Conservation (phyloP, 2,113 vertebrate species). For the Bombycilla garrulus region DNA sequence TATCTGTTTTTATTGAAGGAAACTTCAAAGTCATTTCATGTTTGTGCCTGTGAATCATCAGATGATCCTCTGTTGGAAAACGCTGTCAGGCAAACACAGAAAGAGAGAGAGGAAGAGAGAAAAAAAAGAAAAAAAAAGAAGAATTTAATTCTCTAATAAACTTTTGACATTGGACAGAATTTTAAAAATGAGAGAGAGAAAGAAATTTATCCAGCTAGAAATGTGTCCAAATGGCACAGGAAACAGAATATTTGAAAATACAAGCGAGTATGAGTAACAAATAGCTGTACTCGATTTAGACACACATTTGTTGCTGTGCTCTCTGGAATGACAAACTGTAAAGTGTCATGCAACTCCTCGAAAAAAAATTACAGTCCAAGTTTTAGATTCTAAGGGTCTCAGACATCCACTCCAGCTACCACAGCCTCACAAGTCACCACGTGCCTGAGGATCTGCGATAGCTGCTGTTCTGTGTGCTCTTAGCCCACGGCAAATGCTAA, state of each 20-base stretch:
- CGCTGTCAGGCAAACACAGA: constrained; percentile 80
- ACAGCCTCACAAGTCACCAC: constrained; percentile 41
- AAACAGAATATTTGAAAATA: constrained; percentile 39
- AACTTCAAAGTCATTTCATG: constrained; percentile 99
- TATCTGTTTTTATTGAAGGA: constrained; percentile 98
- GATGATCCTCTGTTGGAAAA: constrained; percentile 97
- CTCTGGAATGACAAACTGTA: neutral
- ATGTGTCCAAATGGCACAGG: constrained; percentile 23
- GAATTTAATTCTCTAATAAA: constrained; percentile 67
- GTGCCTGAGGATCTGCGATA: neutral
- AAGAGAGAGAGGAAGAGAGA: neutral
- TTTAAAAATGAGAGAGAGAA: constrained; percentile 42
- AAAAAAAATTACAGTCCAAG: neutral
- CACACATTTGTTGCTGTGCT: neutral
- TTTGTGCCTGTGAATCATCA: constrained; percentile 99
- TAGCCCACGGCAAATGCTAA: constrained; percentile 35
- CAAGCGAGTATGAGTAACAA: constrained; percentile 4
- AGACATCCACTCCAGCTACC: neutral
- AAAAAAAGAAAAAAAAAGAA: neutral
- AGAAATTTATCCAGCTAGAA: constrained; percentile 36
- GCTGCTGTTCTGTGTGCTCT: neutral
- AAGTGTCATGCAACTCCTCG: neutral
- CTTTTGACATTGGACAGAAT: constrained; percentile 50
- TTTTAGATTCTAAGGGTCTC: constrained; percentile 9
- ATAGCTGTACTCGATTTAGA: neutral